phyloP scores from a whole-genome alignment of 2,797 vertebrate species.

The Phrynocephalus forsythii region DNA sequence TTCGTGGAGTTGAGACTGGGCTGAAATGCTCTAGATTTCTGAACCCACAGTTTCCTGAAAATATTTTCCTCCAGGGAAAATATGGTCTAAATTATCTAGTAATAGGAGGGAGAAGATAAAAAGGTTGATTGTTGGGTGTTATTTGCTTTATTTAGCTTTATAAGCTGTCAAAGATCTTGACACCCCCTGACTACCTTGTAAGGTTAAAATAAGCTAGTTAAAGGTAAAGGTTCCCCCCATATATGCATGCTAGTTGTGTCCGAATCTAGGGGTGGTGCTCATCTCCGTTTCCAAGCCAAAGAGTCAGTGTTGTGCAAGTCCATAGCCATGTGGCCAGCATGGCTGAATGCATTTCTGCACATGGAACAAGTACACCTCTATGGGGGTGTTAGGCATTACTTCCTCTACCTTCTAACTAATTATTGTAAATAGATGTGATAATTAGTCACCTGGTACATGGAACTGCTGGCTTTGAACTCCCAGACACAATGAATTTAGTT shows the following conservation, averaged over 20 bases:
- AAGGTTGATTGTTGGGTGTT: not conserved
- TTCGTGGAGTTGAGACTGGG: not conserved
- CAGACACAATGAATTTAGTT: not conserved
- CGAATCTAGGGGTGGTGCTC: no score
- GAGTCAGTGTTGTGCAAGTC: no score
- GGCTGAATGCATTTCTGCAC: no score
- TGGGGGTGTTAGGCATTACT: not conserved
- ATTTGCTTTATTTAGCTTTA: not conserved
- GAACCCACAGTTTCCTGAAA: not conserved
- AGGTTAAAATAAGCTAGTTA: not conserved
- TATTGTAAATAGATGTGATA: not conserved
- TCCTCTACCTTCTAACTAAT: not conserved
- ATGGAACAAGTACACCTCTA: no score
- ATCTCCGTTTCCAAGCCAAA: no score
- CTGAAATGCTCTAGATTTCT: not conserved
- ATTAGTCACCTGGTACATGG: not conserved
- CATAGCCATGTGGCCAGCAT: no score
- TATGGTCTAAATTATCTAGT: not conserved
- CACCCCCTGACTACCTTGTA: no score
- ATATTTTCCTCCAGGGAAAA: not conserved
- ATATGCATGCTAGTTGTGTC: no score
- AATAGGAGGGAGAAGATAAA: no score
- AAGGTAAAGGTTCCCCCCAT: no score
- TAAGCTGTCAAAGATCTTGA: not conserved
- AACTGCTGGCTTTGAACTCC: not conserved